A percentile compares a stretch with the other conserved stretches of the same genome.
Conservation (phyloP, 1,140 invertebrate genomes). For the Aethina tumida region DNA sequence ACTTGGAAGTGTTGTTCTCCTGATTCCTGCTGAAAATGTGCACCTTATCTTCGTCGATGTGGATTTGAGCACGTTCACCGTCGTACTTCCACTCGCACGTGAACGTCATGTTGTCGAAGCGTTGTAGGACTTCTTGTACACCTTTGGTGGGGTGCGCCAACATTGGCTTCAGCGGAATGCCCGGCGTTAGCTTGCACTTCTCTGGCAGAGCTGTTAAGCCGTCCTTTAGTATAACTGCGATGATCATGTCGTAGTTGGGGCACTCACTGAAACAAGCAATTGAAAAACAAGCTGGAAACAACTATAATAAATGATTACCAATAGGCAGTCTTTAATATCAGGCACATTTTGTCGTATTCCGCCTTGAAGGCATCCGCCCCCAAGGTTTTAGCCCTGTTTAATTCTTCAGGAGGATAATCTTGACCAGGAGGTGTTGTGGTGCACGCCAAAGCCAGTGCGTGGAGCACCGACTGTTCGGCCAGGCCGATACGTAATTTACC, state of each 20-base stretch:
- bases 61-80: conserved; percentile 94
- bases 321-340: conserved; percentile 87
- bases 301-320: conserved; percentile 49
- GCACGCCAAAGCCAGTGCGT: conserved; percentile 82
- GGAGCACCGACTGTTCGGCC: conserved; percentile 92
- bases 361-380: conserved; percentile 68
- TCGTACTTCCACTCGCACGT: conserved; percentile 99
- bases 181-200: conserved; percentile 82
- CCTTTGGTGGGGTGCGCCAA: conserved; percentile 96
- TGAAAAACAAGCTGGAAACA: conserved; percentile 5
- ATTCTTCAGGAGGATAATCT: conserved; percentile 53
- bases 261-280: conserved; percentile 64
- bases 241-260: conserved; percentile 86
- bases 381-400: conserved; percentile 52
- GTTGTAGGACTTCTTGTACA: conserved; percentile 76
- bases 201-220: conserved; percentile 71
- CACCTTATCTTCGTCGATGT: conserved; percentile 57
- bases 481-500: conserved; percentile 95
- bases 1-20: conserved; percentile 96
- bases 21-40: conserved; percentile 94
- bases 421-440: conserved; percentile 57
- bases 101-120: conserved; percentile 88
- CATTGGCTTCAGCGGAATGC: conserved; percentile 97
- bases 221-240: conserved; percentile 69
- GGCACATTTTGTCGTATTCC: conserved; percentile 62